Base-by-base conservation (phyloP, 1,140 invertebrate genomes). In the Neodiprion fabricii region DNA sequence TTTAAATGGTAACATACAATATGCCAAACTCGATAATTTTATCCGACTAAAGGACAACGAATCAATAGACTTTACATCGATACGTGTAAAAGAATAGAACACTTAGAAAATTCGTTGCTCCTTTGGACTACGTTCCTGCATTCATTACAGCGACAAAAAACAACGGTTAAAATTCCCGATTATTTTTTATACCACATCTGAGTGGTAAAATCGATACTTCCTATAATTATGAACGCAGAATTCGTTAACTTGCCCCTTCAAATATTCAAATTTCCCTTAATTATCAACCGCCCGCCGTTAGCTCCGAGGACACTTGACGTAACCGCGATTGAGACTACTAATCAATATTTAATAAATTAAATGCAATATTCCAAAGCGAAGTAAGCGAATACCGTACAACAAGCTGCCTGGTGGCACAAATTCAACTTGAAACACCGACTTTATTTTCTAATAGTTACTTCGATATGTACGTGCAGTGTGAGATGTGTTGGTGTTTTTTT, bases 361-460 rank as follows among this genome's bases (percentile, higher is more conserved):
- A 61, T 17, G 5, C 8, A 40, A 40, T 40, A 40, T 40, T 40
- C 28, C 28, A 40, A 61, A 61, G 53, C 53, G 11, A 61, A 61
- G 11, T 61, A 61, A 61, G 53, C 4, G 11, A 40, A 40, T 17
- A 17, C 11, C n/a, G 7, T 61, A 61, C 11, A 61, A 61, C 53
- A 61, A 61, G 53, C 53, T 61, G n/a, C 53, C 53, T 61, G 53
- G n/a, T 61, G 53, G 53, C 53, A 61, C 53, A 61, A 61, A 61
- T 61, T 61, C 53, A 8, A 61, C 53, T 61, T 61, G 53, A 61
- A 61, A 61, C 53, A 61, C 53, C 53, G 53, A 61, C n/a, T 61
- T 61, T 61, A 61, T 61, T 17, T 61, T 61, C 53, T 61, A 61
- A 61, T 61, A 61, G 53, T 61, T 61, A 61, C 53, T 61, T 61